These are phyloP conservation scores for Saccopteryx bilineata DNA, from an alignment of 2,113 vertebrate genomes.

Conservation along the genomic window DNA sequence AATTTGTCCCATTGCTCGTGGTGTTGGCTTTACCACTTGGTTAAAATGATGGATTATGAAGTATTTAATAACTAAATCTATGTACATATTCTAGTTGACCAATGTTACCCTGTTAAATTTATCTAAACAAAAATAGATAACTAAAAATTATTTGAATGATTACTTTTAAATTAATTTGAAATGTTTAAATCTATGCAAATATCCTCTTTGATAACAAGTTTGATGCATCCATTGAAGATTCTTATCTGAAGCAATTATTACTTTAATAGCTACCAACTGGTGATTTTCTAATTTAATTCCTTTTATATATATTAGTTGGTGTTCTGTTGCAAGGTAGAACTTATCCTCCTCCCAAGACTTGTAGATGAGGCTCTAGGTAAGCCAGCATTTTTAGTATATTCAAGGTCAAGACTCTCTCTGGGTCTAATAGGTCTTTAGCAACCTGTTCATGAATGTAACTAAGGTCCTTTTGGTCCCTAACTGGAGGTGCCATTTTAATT, in stretches of 20 bases:
- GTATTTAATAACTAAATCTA: not conserved
- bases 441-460: not conserved
- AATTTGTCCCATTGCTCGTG: not conserved
- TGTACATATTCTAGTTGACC: too few species aligned
- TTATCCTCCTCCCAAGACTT: slow-evolving; percentile 14
- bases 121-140: not conserved
- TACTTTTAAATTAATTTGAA: slow-evolving; percentile 11
- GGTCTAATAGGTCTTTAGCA: not conserved
- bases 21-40: not conserved
- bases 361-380: not conserved
- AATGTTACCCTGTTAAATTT: too few species aligned
- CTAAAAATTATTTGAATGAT: not conserved
- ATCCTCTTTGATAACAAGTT: not conserved
- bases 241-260: not conserved
- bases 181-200: slow-evolving; percentile 35
- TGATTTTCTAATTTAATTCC: slow-evolving; percentile 2
- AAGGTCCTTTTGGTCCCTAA: not conserved
- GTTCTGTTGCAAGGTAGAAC: not conserved
- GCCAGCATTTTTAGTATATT: not conserved
- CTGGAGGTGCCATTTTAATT: not conserved
- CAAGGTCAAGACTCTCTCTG: not conserved
- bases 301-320: not conserved
- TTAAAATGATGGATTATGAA: not conserved
- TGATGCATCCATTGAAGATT: not conserved
- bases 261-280: not conserved